Evolutionary conservation across 1,140 invertebrate species (phyloP).

Genomic region (Batillaria attramentaria): DNA sequence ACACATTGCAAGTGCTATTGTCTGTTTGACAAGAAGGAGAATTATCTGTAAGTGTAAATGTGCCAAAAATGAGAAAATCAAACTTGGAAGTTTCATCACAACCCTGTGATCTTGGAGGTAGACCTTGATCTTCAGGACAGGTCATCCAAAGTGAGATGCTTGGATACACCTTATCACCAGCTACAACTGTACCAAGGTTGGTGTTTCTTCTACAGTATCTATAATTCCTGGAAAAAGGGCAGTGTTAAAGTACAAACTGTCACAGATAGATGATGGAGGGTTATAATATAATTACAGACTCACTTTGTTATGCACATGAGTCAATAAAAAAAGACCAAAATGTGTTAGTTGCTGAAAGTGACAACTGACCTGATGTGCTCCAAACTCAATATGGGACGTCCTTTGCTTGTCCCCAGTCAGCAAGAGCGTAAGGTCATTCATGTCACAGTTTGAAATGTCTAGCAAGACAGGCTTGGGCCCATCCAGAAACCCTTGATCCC

Average conservation of each 20-base stretch:
- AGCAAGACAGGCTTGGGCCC: constrained; percentile 60
- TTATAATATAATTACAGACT: background rate
- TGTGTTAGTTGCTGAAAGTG: background rate
- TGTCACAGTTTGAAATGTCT: constrained; percentile 33
- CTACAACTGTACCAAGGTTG: background rate
- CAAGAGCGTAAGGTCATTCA: background rate
- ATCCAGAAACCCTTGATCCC: constrained; percentile 55
- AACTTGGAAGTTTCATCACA: background rate
- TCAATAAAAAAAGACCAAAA: background rate
- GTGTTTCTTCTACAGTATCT: background rate
- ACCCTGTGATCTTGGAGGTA: background rate
- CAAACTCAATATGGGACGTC: constrained; percentile 57
- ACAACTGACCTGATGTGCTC: constrained; percentile 46
- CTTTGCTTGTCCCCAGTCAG: constrained; percentile 38
- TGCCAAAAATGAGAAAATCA: background rate
- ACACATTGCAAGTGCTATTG: background rate
- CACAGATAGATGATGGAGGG: background rate
- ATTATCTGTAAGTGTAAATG: background rate
- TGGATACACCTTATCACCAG: too few relatives aligned
- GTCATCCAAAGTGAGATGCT: too few relatives aligned
- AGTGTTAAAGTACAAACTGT: background rate
- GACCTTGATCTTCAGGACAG: too few relatives aligned
- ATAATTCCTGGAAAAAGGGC: background rate
- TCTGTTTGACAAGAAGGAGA: background rate
- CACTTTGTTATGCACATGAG: background rate